A percentile compares a stretch with the other conserved stretches of the same genome.
phyloP scores from a whole-genome alignment of 2,113 vertebrate species.

The Okapia johnstoni region DNA sequence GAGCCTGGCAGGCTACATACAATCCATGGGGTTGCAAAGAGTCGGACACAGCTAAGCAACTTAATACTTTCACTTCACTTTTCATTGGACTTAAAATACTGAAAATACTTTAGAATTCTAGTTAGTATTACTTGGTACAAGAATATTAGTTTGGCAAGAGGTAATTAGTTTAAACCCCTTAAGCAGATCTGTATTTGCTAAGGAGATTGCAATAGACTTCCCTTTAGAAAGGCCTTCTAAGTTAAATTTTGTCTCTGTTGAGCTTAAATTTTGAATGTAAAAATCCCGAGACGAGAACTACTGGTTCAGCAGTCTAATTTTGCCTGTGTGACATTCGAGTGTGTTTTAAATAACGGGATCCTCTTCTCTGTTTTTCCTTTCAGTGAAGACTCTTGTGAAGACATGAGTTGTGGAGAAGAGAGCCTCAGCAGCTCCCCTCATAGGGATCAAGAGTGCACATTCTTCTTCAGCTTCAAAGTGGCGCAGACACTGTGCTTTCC shows the following conservation, averaged over 20 bases:
- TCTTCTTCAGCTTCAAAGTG: conserved; percentile 88
- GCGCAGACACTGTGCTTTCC: conserved; percentile 72
- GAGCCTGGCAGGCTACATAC: not conserved
- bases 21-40: not conserved
- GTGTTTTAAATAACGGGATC: not conserved
- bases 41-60: not conserved
- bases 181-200: not conserved
- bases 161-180: conserved; percentile 1
- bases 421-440: conserved; percentile 90
- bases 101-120: not conserved
- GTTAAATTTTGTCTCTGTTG: not conserved
- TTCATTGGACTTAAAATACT: conserved; percentile 25
- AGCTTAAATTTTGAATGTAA: conserved; percentile 1
- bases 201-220: not conserved
- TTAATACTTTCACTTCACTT: not conserved
- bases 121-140: not conserved
- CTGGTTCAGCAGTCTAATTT: not conserved
- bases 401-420: conserved; percentile 94
- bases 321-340: not conserved
- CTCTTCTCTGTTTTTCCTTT: conserved; percentile 27
- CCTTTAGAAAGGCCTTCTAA: not conserved
- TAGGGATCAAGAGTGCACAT: conserved; percentile 86
- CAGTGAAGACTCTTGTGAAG: conserved; percentile 95
- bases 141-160: not conserved
- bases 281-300: not conserved